Evolutionary conservation across 2,113 vertebrate genomes (phyloP).

Genomic region (Microtus richardsoni): DNA sequence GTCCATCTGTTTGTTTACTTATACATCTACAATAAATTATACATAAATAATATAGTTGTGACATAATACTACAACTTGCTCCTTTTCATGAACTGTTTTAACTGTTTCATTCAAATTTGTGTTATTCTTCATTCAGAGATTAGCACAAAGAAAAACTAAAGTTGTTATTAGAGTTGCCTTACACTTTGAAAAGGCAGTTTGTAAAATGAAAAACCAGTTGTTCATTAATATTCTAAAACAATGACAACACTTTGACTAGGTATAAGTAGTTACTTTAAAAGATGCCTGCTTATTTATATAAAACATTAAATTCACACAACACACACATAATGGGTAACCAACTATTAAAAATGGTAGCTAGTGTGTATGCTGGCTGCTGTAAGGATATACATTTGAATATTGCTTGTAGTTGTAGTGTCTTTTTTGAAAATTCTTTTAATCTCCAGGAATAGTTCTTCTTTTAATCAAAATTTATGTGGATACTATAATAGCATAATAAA

Average conservation of each 20-base stretch:
- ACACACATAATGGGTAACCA: neutral
- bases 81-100: constrained; percentile 7
- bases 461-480: constrained; percentile 22
- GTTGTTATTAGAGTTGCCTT: neutral
- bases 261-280: constrained; percentile 3
- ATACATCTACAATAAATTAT: constrained; percentile 11
- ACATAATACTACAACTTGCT: neutral
- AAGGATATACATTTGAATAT: neutral
- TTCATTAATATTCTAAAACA: neutral
- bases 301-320: constrained; percentile 5
- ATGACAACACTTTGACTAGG: neutral
- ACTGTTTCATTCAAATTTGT: constrained; percentile 38
- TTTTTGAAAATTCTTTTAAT: neutral
- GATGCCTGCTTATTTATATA: neutral
- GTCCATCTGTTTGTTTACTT: constrained; percentile 10
- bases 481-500: constrained; percentile 34
- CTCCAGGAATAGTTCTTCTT: neutral
- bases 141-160: constrained; percentile 9
- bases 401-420: neutral
- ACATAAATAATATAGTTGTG: neutral
- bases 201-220: constrained; percentile 30
- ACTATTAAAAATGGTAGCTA: constrained; percentile 14
- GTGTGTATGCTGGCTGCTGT: neutral
- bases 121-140: neutral
- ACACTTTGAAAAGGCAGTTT: neutral